Evolutionary conservation across 1,140 invertebrate species (phyloP), one percentile per base, ranked within the genome.

Genomic region (Batillaria attramentaria): DNA sequence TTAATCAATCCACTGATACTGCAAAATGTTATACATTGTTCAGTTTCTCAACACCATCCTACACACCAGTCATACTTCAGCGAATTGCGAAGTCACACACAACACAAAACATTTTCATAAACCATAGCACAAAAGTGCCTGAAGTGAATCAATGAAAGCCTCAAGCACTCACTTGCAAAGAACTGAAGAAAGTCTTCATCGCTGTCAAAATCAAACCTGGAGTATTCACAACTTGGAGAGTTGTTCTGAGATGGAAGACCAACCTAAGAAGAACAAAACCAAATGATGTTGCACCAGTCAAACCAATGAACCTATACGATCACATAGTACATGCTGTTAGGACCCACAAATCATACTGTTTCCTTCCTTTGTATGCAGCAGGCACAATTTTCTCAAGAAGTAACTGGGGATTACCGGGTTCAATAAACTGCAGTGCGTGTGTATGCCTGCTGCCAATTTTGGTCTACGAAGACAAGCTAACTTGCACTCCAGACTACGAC

Each of bases 151-250:
- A 41, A 69, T n/a, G 28, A 6, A 3, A 69, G 28, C 6, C 66
- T 41, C 16, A 10, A 41, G 3, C 35, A 83, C 89, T 86, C 94
- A 95, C 81, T 95, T 92, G 91, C 94, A 87, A 95, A 96, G 88
- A 96, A 97, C 0, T 93, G 89, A 24, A 93, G 93, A 86, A 96
- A 98, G 85, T 98, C 97, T 87, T 97, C 96, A 87, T 98, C 96
- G 66, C 94, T 94, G 88, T 98, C 97, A 90, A 96, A 97, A 90
- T 98, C 97, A 54, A 95, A 91, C 20, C 85, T 70, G 10, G 92
- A 88, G 75, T 95, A 95, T 20, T 94, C 94, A 87, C 95, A 97
- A 1, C 93, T 92, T 10, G 93, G 93, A 16, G 94, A 94, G 83
- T 95, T 94, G 77, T 92, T 83, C 82, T 89, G 87, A 39, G 89